Conservation (phyloP, 2,113 vertebrate genomes). For the Puma concolor region DNA sequence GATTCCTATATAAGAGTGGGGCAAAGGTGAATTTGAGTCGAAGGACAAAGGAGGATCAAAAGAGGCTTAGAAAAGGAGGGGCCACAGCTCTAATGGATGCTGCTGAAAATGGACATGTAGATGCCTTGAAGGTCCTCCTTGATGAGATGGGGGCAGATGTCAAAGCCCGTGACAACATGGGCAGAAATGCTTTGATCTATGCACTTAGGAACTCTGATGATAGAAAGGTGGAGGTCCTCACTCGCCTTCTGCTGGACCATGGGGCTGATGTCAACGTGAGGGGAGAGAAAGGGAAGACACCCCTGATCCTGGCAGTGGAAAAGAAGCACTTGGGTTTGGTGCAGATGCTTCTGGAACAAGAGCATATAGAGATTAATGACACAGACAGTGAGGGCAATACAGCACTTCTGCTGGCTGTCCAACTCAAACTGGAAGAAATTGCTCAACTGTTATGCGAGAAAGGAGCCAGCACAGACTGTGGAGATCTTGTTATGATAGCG, state of each 20-base stretch:
- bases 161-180: slow-evolving; percentile 81
- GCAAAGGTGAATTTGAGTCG: slow-evolving; percentile 83
- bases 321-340: slow-evolving; percentile 68
- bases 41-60: slow-evolving; percentile 54
- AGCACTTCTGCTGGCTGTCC: slow-evolving; percentile 80
- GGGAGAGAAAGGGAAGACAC: slow-evolving; percentile 80
- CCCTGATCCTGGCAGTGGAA: slow-evolving; percentile 84
- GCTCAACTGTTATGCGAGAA: slow-evolving; percentile 68
- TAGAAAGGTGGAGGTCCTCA: rapidly evolving
- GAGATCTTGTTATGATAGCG: slow-evolving; percentile 39
- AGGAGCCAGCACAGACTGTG: slow-evolving; percentile 66
- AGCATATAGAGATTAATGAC: slow-evolving; percentile 73
- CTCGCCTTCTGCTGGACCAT: slow-evolving; percentile 51
- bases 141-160: slow-evolving; percentile 81
- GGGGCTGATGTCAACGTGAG: slow-evolving; percentile 70
- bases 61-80: slow-evolving; percentile 79
- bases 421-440: rapidly evolving
- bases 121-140: slow-evolving; percentile 59
- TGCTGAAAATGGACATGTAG: neutral
- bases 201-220: neutral
- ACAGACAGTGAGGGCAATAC: slow-evolving; percentile 76
- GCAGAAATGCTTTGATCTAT: slow-evolving; percentile 81
- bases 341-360: slow-evolving; percentile 74
- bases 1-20: slow-evolving; percentile 74
- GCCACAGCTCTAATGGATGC: slow-evolving; percentile 86